Evolutionary conservation across 1,140 invertebrate species (phyloP), one percentile per base, ranked within the genome.

Genomic region (Cecropterus lyciades): DNA sequence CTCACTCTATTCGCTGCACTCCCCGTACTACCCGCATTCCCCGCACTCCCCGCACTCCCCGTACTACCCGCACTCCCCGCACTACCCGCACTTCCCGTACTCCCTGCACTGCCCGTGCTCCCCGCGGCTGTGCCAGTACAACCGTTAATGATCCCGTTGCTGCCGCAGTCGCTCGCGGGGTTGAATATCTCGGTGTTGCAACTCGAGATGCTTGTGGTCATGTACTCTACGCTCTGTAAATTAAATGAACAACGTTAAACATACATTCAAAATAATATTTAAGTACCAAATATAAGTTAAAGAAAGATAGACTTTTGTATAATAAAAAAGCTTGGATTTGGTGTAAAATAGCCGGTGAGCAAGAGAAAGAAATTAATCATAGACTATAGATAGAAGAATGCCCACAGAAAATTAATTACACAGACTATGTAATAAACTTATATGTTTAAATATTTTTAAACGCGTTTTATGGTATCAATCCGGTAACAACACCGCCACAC

Each of bases 1-100:
- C 82, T 74, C 42, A 89, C 87, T 3, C 70, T 45, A 10, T 40
- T 40, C 55, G 27, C 48, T 68, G 42, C 43, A n/a, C 42, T 30
- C 33, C 43, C 14, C 16, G 51, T 46, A 57, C 45, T 33, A 15
- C 60, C 66, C 16, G 43, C 48, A 11, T 55, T 52, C 4, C 49
- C 52, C 10, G n/a, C 16, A 9, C 57, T 51, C 13, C 17, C 43
- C 4, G 64, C 48, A 30, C 60, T 69, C 13, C 72, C 68, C 0
- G 67, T 59, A 20, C 74, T 74, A 0, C 56, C 72, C 9, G 46
- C 55, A 37, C 69, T 71, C 8, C 67, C 65, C 11, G 37, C 55
- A n/a, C 45, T 43, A 15, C 9, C 40, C 16, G 13, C 33, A 30
- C 48, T 20, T 24, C 15, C 24, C 57, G 9, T 66, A 37, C 55